Percentiles rank a stretch among this genome's conserved stretches.
Conservation (phyloP, 2,888 invertebrate species). For the Prosopocoilus inquinatus region DNA sequence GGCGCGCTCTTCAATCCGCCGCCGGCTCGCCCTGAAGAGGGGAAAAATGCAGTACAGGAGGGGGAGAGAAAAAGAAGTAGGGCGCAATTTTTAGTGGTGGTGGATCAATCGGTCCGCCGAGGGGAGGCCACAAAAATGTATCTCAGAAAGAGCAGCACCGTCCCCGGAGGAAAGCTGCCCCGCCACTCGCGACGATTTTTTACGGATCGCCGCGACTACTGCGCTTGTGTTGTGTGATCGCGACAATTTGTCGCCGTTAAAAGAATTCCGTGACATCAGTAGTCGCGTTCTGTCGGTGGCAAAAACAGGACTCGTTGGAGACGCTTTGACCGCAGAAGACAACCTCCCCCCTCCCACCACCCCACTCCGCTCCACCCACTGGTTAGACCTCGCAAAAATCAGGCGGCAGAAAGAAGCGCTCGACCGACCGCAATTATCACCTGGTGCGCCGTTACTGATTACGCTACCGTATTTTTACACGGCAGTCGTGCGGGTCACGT, state of each 20-base stretch:
- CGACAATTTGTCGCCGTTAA: slow-evolving; percentile 54
- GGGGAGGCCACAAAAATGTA: slow-evolving; percentile 49
- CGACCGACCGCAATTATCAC: slow-evolving; percentile 54
- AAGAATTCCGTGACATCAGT: slow-evolving; percentile 54
- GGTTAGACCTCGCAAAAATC: slow-evolving; percentile 56
- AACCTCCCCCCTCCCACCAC: slow-evolving; percentile 51
- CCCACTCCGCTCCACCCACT: slow-evolving; percentile 62
- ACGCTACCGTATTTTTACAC: slow-evolving; percentile 32
- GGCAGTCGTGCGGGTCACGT: slow-evolving; percentile 29
- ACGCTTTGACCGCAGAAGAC: slow-evolving; percentile 46
- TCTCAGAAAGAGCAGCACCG: slow-evolving; percentile 49
- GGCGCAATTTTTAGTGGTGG: slow-evolving; percentile 53
- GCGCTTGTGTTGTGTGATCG: slow-evolving; percentile 52
- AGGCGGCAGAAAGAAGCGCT: slow-evolving; percentile 59
- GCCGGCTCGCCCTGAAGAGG: slow-evolving; percentile 55
- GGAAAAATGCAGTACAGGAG: slow-evolving; percentile 51
- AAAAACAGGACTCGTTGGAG: slow-evolving; percentile 47
- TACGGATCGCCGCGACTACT: slow-evolving; percentile 44
- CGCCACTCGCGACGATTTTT: slow-evolving; percentile 44
- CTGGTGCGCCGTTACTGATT: slow-evolving; percentile 43
- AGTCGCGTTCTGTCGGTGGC: slow-evolving; percentile 52
- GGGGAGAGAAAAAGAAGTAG: slow-evolving; percentile 51
- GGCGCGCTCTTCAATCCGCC: slow-evolving; percentile 46
- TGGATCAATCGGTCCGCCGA: slow-evolving; percentile 49
- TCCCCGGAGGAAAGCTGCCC: slow-evolving; percentile 45